Evolutionary conservation across 2,888 invertebrate genomes (phyloP).

Genomic region (Sepiola atlantica): DNA sequence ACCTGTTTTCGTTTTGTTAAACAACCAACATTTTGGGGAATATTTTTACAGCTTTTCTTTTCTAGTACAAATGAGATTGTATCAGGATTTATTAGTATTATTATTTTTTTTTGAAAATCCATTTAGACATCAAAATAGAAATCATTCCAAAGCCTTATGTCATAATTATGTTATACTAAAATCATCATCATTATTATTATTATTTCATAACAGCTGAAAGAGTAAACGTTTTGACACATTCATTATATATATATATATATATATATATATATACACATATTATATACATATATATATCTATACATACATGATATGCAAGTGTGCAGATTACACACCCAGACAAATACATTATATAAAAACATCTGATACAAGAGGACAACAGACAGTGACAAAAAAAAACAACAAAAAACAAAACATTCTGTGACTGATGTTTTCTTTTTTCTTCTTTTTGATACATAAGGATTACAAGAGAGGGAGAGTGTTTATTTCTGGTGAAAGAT

Average conservation of each 20-base stretch:
- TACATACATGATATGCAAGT: not conserved
- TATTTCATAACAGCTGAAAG: not conserved
- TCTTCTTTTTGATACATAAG: not conserved
- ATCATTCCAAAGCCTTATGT: not conserved
- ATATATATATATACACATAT: not conserved
- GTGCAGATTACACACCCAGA: not conserved
- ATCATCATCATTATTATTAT: not conserved
- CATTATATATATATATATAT: not conserved
- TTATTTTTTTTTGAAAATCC: not conserved
- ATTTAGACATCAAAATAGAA: not conserved
- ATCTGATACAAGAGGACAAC: not conserved
- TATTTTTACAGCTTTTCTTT: not conserved
- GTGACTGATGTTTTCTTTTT: not conserved
- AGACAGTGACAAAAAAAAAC: not conserved
- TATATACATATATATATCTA: not conserved
- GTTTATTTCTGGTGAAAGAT: constrained; percentile 4
- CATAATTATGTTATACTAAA: not conserved
- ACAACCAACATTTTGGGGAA: not conserved
- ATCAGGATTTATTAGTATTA: not conserved
- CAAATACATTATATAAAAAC: not conserved
- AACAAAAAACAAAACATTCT: not conserved
- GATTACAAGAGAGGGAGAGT: not conserved
- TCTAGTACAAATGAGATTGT: not conserved
- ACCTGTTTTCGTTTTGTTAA: not conserved
- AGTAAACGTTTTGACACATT: not conserved